Evolutionary conservation across 2,113 vertebrate genomes (phyloP), one percentile per base, ranked within the genome.

Genomic region (Oryzias melastigma): DNA sequence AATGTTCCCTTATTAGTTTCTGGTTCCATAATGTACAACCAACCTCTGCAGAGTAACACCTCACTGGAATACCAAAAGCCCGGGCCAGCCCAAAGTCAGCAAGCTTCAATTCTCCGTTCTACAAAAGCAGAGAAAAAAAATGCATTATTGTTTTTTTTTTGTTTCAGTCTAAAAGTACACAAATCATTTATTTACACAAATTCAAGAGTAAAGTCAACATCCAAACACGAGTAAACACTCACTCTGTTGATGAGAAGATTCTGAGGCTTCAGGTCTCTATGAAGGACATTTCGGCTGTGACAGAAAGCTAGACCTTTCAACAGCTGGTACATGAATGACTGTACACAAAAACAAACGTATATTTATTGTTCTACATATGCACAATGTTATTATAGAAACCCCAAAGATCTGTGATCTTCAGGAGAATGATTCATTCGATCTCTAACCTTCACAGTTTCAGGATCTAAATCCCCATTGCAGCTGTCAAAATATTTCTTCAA

Each of bases 401-500:
- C 35, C 10, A 35, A 35, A 35, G 29, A 35, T 41, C 0, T 29
- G 22, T 17, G 3, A 13, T 50, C 12, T 51, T 24, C 16, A 14
- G 25, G 14, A 52, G 16, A 17, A 15, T 20, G 4, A 6, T 51
- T 49, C 14, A 45, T 2, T 14, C 17, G 16, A 14, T 58, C 13
- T 81, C 73, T 88, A 63, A 96, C 96, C 95, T 98, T 98, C 56
- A 98, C 96, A 13, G 95, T 98, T 89, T 98, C 96, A 0, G 96
- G 94, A 74, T 98, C 96, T 54, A 98, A 81, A 74, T 98, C 96
- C 40, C 96, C 96, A 27, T 98, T 98, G 80, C 96, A 98, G 88
- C 96, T 98, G 87, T 98, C 96, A 4, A 98, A 98, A 84, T 98
- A 98, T 58, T 98, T 98, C 90, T 98, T 98, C 78, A 98, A 92